Evolutionary conservation across 2,113 vertebrate species (phyloP).

Genomic region (Platysternon megacephalum): DNA sequence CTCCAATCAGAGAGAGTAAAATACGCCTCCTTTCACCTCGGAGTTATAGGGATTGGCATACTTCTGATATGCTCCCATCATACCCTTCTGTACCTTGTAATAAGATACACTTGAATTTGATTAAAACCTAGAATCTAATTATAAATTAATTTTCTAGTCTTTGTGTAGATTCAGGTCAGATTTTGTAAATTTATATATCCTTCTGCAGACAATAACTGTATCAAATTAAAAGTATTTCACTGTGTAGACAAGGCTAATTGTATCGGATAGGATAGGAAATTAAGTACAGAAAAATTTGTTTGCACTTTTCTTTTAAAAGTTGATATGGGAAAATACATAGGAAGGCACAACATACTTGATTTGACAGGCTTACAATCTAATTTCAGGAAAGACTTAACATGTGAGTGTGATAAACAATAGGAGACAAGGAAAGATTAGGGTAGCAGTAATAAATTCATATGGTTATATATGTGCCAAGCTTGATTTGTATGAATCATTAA

Average conservation of each 20-base stretch:
- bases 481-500: not conserved
- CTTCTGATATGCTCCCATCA: not conserved
- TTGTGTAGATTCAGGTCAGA: not conserved
- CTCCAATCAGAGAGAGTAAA: not conserved
- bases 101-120: not conserved
- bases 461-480: not conserved
- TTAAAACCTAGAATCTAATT: not conserved
- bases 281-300: not conserved
- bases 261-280: not conserved
- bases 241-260: not conserved
- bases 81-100: not conserved
- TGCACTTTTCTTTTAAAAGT: not conserved
- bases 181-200: not conserved
- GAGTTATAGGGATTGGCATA: not conserved
- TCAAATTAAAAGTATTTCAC: constrained; percentile 8
- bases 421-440: not conserved
- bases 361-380: not conserved
- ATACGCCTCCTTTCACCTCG: not conserved
- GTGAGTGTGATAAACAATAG: not conserved
- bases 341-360: not conserved
- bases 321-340: not conserved
- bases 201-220: not conserved
- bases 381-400: not conserved
- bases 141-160: not conserved
- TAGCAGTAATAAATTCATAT: not conserved